Evolutionary conservation across 2,113 vertebrate genomes (phyloP).

Genomic region (Phycodurus eques): DNA sequence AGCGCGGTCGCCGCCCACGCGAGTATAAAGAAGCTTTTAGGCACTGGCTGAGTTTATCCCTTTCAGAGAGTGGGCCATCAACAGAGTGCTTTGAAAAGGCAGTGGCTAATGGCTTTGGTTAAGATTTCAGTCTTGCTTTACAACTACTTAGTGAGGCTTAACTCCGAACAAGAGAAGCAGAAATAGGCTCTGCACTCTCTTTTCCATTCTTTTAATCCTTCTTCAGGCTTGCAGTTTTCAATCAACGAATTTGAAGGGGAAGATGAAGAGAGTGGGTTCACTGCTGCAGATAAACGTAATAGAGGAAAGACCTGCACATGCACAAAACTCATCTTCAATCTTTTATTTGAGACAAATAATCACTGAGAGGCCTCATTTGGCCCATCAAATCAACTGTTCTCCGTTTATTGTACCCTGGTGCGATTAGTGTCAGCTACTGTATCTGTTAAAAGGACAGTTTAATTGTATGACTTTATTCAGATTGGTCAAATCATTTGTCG

Average conservation of each 20-base stretch:
- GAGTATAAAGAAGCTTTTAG: neutral
- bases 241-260: conserved; percentile 15
- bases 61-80: conserved; percentile 19
- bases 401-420: conserved; percentile 20
- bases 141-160: conserved; percentile 47
- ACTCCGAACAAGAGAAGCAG: conserved; percentile 29
- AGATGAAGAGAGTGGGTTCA: neutral
- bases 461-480: conserved; percentile 39
- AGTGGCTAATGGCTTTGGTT: conserved; percentile 44
- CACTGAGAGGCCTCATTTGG: conserved; percentile 43
- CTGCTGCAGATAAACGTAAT: conserved; percentile 35
- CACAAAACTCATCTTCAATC: conserved; percentile 33
- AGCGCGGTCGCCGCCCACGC: too few relatives aligned
- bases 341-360: conserved; percentile 40
- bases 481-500: conserved; percentile 46
- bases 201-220: conserved; percentile 58
- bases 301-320: conserved; percentile 33
- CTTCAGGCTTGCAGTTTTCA: conserved; percentile 37
- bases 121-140: conserved; percentile 39
- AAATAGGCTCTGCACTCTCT: conserved; percentile 38
- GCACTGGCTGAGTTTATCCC: conserved; percentile 27
- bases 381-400: conserved; percentile 32
- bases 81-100: conserved; percentile 33
- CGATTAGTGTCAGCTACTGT: conserved; percentile 46
- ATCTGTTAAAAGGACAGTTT: conserved; percentile 48